Base-by-base conservation (phyloP, 2,888 invertebrate genomes). In the Mimumesa dahlbomi region DNA sequence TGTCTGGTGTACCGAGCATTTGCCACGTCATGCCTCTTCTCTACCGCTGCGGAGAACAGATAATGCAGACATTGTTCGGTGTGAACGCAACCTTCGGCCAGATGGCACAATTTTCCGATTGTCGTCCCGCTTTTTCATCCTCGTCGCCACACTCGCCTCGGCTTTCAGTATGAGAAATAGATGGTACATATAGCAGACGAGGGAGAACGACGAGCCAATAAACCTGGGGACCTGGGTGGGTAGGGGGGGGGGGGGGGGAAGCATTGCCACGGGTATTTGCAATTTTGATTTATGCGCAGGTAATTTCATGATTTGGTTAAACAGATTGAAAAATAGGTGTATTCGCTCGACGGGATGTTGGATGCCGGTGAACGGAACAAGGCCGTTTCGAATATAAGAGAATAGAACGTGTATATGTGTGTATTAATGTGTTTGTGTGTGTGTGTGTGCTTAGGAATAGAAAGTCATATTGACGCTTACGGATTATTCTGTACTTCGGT, bases 71-170 rank as follows among this genome's bases (percentile, higher is more conserved):
- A 80, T 80, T 80, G 79, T 80, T 80, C 80, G 63, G 65, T 71
- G 73, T 73, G 77, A 73, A 73, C 71, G 75, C 63, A 73, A 77
- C 75, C 73, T 75, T 71, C 73, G 77, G 54, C 80, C 79, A 80
- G 79, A 80, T 80, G 79, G 79, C 71, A 80, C 75, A 65, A 77
- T 80, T 80, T 80, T 75, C 79, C 79, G 77, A 80, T 77, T 66
- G 80, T 73, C 66, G 69, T 63, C 49, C 66, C 50, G 56, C 75
- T 73, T 77, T 75, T 73, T 73, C 80, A 69, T 67, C 53, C 42
- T 25, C 46, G 58, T 61, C 58, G 63, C 50, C 36, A 18, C 36
- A 18, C 38, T 50, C 63, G 57, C 59, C 38, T 21, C 58, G 18
- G 68, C 62, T 63, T 78, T 75, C 67, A 49, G 64, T 65, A 73